phyloP scores from a whole-genome alignment of 2,113 vertebrate species.

The Motacilla tschutschensis region DNA sequence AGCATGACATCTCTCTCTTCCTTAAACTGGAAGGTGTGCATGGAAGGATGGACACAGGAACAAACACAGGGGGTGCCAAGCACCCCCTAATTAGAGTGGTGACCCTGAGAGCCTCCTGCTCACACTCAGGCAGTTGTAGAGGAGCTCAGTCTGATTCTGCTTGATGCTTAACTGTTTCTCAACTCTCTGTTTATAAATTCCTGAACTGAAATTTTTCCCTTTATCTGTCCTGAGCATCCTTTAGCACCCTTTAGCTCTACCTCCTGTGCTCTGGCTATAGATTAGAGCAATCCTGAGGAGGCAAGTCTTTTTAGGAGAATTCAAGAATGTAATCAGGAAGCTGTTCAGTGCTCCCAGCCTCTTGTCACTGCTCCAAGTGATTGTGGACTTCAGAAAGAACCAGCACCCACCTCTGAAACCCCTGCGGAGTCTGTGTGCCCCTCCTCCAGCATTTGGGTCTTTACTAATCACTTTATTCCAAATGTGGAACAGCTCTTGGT shows the following conservation, averaged over 20 bases:
- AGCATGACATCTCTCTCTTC: neutral
- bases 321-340: neutral
- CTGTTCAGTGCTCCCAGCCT: neutral
- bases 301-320: neutral
- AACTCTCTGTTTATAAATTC: constrained; percentile 10
- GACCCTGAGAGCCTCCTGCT: neutral
- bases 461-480: neutral
- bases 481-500: neutral
- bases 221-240: neutral
- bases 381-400: neutral
- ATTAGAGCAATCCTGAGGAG: neutral
- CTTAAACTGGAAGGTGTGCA: rapidly evolving
- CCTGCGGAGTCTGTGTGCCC: neutral
- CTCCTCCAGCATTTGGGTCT: neutral
- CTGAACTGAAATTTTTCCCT: neutral
- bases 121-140: rapidly evolving
- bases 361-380: neutral
- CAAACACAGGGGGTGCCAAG: neutral
- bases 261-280: neutral
- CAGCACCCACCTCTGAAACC: neutral
- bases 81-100: neutral
- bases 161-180: neutral
- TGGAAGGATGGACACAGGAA: neutral
- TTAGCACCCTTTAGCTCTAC: neutral
- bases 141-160: neutral